A percentile compares a stretch with the other conserved stretches of the same genome.
phyloP scores from a whole-genome alignment of 2,888 invertebrate genomes.

The Leptarthrus brevirostris region DNA sequence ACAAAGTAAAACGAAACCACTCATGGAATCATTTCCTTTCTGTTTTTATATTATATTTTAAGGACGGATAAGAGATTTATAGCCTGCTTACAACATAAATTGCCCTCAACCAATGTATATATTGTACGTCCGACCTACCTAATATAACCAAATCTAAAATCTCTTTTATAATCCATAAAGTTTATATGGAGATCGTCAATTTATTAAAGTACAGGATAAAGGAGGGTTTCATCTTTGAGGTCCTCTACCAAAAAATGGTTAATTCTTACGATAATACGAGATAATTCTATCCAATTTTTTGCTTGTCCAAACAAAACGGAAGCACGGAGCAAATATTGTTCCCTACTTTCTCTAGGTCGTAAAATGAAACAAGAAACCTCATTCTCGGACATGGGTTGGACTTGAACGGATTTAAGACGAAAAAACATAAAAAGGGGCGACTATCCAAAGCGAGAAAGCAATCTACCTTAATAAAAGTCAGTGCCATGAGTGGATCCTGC shows the following conservation, averaged over 20 bases:
- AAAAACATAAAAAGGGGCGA: background rate
- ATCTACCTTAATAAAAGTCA: background rate
- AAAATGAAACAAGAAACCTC: background rate
- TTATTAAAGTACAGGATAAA: background rate
- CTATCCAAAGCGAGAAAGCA: background rate
- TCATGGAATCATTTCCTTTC: too few species aligned
- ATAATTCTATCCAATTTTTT: background rate
- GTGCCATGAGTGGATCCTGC: background rate
- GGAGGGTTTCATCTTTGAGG: background rate
- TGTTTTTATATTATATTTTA: too few species aligned
- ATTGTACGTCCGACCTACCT: too few species aligned
- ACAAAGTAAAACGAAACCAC: too few species aligned
- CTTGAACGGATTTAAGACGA: background rate
- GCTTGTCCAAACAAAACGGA: background rate
- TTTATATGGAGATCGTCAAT: background rate
- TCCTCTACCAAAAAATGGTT: background rate
- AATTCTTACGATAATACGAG: background rate
- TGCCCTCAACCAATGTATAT: too few species aligned
- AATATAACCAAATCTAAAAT: background rate
- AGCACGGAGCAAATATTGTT: too few species aligned
- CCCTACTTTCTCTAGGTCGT: background rate
- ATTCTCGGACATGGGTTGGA: background rate
- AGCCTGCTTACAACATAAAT: too few species aligned
- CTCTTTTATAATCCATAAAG: background rate
- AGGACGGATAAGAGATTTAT: too few species aligned